A percentile compares a stretch with the other conserved stretches of the same genome.
Evolutionary conservation across 2,113 vertebrate genomes (phyloP).

Genomic region (Pollachius pollachius): DNA sequence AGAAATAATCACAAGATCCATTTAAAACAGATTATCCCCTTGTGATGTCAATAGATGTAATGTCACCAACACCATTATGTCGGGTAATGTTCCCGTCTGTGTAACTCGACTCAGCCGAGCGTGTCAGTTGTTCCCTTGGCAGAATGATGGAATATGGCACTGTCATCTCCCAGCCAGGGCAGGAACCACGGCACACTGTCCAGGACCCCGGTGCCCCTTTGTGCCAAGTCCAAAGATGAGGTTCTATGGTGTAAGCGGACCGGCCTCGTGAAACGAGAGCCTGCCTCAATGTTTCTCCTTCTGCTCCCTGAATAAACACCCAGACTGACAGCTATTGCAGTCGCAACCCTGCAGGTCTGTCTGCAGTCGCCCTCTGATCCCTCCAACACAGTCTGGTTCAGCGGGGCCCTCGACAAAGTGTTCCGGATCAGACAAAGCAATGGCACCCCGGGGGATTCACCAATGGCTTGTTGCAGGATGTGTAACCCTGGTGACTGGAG

Average conservation of each 20-base stretch:
- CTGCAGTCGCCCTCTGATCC: slow-evolving; percentile 11
- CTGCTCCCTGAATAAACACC: slow-evolving; percentile 45
- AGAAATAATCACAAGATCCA: too few species aligned
- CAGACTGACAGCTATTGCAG: slow-evolving; percentile 47
- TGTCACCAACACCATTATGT: background rate
- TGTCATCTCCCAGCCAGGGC: slow-evolving; percentile 17
- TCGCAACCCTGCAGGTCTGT: slow-evolving; percentile 30
- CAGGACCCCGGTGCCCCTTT: slow-evolving; percentile 26
- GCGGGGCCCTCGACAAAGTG: slow-evolving; percentile 40
- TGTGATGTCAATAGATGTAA: too few species aligned
- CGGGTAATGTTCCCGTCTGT: background rate
- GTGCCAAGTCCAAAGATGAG: slow-evolving; percentile 9
- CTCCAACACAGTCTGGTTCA: slow-evolving; percentile 8
- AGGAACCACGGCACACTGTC: slow-evolving; percentile 21
- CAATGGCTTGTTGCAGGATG: slow-evolving; percentile 38
- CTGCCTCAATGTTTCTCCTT: slow-evolving; percentile 19
- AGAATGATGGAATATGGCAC: slow-evolving; percentile 3
- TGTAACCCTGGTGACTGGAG: slow-evolving; percentile 21
- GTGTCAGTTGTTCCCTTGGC: background rate
- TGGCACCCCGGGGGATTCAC: slow-evolving; percentile 33
- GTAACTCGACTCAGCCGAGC: background rate
- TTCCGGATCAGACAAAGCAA: slow-evolving; percentile 35
- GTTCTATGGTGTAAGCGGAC: slow-evolving; percentile 21
- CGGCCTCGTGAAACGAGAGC: slow-evolving; percentile 28
- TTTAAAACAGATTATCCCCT: too few species aligned